Percentiles rank a stretch among this genome's conserved stretches.
These are phyloP conservation scores for Nipponacmea schrenckii DNA, from an alignment of 2,888 invertebrate species.

Conservation along the genomic window DNA sequence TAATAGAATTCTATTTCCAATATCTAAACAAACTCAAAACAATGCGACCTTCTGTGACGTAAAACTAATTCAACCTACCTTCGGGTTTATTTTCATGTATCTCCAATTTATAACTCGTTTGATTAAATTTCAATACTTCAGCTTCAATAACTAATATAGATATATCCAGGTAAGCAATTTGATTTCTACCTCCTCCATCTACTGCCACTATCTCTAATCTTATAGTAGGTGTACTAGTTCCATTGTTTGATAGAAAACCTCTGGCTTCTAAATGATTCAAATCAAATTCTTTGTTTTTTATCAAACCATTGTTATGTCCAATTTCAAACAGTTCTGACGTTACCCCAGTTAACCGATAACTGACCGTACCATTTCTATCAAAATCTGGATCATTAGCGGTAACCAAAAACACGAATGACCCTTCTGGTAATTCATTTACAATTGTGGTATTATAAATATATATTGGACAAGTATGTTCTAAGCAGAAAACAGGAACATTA, in stretches of 20 bases:
- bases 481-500: constrained; percentile 31
- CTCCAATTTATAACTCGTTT: constrained; percentile 19
- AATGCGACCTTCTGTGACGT: not conserved
- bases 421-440: constrained; percentile 34
- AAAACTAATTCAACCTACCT: constrained; percentile 17
- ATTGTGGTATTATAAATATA: constrained; percentile 24
- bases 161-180: not conserved
- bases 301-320: constrained; percentile 24
- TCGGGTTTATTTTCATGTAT: constrained; percentile 29
- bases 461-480: constrained; percentile 18
- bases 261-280: constrained; percentile 20
- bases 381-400: constrained; percentile 29
- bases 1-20: not conserved
- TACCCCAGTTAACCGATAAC: constrained; percentile 12
- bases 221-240: constrained; percentile 4
- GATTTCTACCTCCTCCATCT: constrained; percentile 11
- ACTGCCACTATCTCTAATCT: constrained; percentile 9
- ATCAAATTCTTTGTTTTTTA: constrained; percentile 24
- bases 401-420: constrained; percentile 30
- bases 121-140: constrained; percentile 7
- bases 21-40: not conserved
- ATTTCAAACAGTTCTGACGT: constrained; percentile 19
- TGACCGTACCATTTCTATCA: constrained; percentile 24
- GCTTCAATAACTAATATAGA: constrained; percentile 6
- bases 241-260: constrained; percentile 8